Base-by-base conservation (phyloP, 2,113 vertebrate genomes). In the Mirza zaza region DNA sequence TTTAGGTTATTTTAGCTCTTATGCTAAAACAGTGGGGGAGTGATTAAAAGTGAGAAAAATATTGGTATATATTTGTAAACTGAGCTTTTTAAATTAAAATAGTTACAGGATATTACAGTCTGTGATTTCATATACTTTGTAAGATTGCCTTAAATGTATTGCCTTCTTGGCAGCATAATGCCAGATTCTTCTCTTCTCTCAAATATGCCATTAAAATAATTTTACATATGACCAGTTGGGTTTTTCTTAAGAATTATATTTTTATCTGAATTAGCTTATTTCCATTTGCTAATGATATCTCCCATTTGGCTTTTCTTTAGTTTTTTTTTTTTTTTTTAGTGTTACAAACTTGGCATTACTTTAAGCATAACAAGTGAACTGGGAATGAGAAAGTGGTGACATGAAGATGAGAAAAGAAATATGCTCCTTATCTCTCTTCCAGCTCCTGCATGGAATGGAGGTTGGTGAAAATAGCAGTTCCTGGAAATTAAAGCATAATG, bases 21-120 rank as follows among this genome's bases (percentile, higher is more conserved):
- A 92, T 97, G 95, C 96, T 98, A 92, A 97, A 98, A 98, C 75
- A 92, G 94, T 95, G 96, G 97, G 94, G 96, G 96, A 97, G 96
- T 97, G 95, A 97, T 97, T 97, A 98, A 97, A 98, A 98, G 97
- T 94, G 96, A 97, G 97, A 98, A 98, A 96, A 98, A 96, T 96
- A 96, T 57, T 95, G 95, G 92, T 97, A 65, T 96, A 93, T 81
- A 50, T 84, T 82, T 97, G 97, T 97, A 98, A 98, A 97, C 97
- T 94, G 97, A 93, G 97, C 98, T 96, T 98, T 98, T 96, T 97
- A 97, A 98, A 97, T 87, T 97, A 94, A 97, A 95, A 75, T 97
- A 92, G 76, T 94, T 93, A 23, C 84, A 91, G 91, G 84, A 67
- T 95, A 89, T 80, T 92, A 39, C 96, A 93, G 86, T 92, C 97